Evolutionary conservation across 1,140 invertebrate genomes (phyloP), one percentile per base, ranked within the genome.

Genomic region (Drosophila saltans): DNA sequence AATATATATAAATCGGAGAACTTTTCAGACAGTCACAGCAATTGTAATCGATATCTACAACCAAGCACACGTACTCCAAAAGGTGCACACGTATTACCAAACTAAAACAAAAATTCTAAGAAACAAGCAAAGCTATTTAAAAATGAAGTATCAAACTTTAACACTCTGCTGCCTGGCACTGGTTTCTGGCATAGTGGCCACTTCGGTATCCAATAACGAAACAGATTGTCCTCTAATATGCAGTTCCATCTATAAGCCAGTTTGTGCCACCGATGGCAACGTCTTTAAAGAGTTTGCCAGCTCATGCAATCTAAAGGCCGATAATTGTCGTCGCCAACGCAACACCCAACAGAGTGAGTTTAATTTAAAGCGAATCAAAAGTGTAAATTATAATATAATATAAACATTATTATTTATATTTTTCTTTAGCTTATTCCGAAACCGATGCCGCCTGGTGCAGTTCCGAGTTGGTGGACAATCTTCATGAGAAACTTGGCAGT

Each of bases 361-460:
- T 7, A 45, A n/a, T 5, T 4, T 9, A 1, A 66, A 72, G 10
- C 36, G 21, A 24, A n/a, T 11, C 11, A 16, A 16, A 2, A 7
- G 16, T n/a, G 8, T 21, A 8, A 0, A 57, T 8, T 40, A 36
- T 21, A 26, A 36, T 21, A 26, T 36, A 9, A 59, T 36, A 36
- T 36, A 10, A 4, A 33, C 7, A 0, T 33, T 0, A 16, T 16
- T 9, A 30, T 64, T 36, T 4, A 8, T 3, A 48, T 0, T 66
- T 30, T 40, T 33, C 1, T 24, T 2, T 11, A 91, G 90, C 72
- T 11, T 91, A 72, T 63, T 43, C 78, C 8, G 63, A 66, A 24
- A 84, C 78, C 28, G 89, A 83, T 63, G 78, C 81, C 45, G 90
- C 81, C 41, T 91, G 90, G 90, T 91, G 90, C 67, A 89, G 60